These are phyloP conservation scores for Scaptomyza parva DNA, from an alignment of 2,888 invertebrate species.

Conservation along the genomic window DNA sequence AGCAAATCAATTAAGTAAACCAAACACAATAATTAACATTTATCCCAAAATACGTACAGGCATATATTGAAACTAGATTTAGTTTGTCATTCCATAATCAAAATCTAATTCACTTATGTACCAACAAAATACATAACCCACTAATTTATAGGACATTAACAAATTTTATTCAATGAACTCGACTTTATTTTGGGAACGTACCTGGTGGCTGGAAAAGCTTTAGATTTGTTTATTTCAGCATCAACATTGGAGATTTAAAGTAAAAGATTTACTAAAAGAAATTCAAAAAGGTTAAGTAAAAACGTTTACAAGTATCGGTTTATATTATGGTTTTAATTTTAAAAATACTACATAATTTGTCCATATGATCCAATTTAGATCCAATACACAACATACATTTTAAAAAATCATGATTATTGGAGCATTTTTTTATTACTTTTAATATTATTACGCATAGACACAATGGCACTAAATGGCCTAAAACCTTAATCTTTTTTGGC, in stretches of 20 bases:
- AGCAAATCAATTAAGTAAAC: slow-evolving; percentile 19
- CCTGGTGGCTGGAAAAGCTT: not conserved
- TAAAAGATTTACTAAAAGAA: not conserved
- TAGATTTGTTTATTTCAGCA: not conserved
- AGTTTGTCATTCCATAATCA: slow-evolving; percentile 56
- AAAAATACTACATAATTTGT: slow-evolving; percentile 14
- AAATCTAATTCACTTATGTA: slow-evolving; percentile 52
- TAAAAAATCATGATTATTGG: slow-evolving; percentile 28
- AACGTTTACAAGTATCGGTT: not conserved
- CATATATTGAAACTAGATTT: slow-evolving; percentile 39
- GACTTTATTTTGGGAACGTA: slow-evolving; percentile 8
- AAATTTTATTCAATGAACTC: slow-evolving; percentile 22
- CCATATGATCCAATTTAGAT: slow-evolving; percentile 16
- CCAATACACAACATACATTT: slow-evolving; percentile 15
- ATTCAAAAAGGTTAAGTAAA: not conserved
- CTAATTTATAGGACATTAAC: slow-evolving; percentile 45
- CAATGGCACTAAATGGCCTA: slow-evolving; percentile 24
- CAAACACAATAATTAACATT: slow-evolving; percentile 18
- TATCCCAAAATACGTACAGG: slow-evolving; percentile 11
- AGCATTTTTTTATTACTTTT: slow-evolving; percentile 23
- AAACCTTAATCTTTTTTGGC: slow-evolving; percentile 81
- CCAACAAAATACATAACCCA: slow-evolving; percentile 61
- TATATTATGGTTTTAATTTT: slow-evolving; percentile 7
- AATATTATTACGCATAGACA: slow-evolving; percentile 20
- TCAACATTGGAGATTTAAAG: not conserved